A percentile compares a stretch with the other conserved stretches of the same genome.
Conservation (phyloP, 2,797 vertebrate species). For the Tiaroga cobitis region DNA sequence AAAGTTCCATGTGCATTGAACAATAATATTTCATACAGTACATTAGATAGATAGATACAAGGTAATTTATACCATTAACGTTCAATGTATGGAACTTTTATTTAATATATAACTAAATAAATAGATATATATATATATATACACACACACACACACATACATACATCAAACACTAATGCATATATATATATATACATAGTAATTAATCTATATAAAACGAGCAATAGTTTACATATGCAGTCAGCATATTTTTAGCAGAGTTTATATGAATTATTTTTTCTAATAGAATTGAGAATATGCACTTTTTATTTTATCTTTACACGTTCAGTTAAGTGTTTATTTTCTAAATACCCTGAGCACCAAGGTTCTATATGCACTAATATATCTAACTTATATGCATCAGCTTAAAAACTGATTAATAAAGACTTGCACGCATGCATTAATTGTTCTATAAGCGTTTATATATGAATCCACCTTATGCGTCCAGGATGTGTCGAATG, state of each 20-base stretch:
- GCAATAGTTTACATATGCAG: neutral
- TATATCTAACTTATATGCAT: neutral
- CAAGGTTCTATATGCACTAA: neutral
- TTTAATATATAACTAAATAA: no score
- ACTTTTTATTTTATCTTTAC: neutral
- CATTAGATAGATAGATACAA: no score
- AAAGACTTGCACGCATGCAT: neutral
- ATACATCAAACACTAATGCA: no score
- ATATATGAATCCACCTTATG: neutral
- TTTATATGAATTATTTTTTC: neutral
- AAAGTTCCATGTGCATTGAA: neutral
- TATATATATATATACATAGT: no score
- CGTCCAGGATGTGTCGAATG: neutral
- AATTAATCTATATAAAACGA: neutral
- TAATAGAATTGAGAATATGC: neutral
- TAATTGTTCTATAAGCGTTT: neutral
- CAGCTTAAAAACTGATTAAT: neutral
- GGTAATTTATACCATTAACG: no score
- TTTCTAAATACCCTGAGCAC: neutral
- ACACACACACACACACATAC: no score
- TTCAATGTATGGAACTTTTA: no score
- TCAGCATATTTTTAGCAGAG: neutral
- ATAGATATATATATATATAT: no score
- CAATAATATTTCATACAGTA: neutral
- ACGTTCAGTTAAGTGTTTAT: neutral